Evolutionary conservation across 2,888 invertebrate species (phyloP), one percentile per base, ranked within the genome.

Genomic region (Meghimatium bilineatum): DNA sequence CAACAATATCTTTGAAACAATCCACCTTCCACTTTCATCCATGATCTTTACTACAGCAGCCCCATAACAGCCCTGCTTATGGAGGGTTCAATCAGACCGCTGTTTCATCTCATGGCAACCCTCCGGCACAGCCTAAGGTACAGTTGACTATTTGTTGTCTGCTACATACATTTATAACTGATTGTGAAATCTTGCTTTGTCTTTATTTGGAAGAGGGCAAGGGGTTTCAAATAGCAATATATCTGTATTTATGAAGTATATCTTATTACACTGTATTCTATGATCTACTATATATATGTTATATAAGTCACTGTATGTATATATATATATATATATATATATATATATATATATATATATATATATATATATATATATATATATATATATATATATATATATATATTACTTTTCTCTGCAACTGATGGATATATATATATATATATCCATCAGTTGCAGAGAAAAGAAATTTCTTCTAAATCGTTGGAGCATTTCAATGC

Each of bases 31-130:
- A 23, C 3, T 10, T 32, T 52, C 63, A 32, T 38, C 36, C 26
- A 34, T 77, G 38, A 38, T 63, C 38, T 63, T 26, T 6, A 72
- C 72, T 36, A 36, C 60, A 69, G 52, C 80, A 71, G 72, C 71
- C 80, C 32, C 34, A 82, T 23, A 44, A 34, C 75, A 82, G 29
- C 74, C 69, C 63, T 44, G 26, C 56, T 5, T 82, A 44, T 75
- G 75, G 81, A 26, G 81, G 74, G 1, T 82, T 38, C 75, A 82
- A 38, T 32, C 74, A 52, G 60, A 44, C 60, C 26, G 32, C 78
- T 6, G 14, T 71, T 14, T 32, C 83, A 66, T 56, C 71, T 14
- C 80, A 63, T 23, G 72, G 34, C 60, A 72, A 38, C 72, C 32
- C 71, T 10, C 72, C 71, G 34, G 44, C 56, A 36, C 71, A 52